Evolutionary conservation across 2,113 vertebrate genomes (phyloP).

Genomic region (Nannobrachium achirus): DNA sequence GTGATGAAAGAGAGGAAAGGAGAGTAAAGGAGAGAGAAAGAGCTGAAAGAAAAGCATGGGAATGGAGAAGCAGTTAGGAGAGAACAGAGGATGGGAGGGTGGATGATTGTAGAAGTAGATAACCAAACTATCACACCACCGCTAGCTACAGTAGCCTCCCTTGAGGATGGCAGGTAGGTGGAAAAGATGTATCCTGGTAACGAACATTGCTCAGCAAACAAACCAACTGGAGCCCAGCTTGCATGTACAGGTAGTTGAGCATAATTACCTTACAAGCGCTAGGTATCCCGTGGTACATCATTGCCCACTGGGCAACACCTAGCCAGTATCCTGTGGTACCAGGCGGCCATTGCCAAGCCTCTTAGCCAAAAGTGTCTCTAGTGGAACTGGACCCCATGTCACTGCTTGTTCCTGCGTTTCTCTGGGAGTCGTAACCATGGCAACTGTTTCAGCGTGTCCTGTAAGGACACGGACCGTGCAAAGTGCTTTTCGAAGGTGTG

Average conservation of each 20-base stretch:
- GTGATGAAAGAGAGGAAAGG: conserved; percentile 47
- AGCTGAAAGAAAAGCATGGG: background rate
- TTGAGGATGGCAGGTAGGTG: conserved; percentile 5
- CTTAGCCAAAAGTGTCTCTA: conserved; percentile 75
- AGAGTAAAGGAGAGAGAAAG: conserved; percentile 5
- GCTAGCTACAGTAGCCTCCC: conserved; percentile 13
- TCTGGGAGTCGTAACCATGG: conserved; percentile 75
- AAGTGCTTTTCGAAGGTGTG: background rate
- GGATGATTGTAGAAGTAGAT: background rate
- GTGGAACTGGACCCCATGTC: conserved; percentile 69
- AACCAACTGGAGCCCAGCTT: too few species aligned
- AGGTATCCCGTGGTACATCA: too few species aligned
- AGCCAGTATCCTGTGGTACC: too few species aligned
- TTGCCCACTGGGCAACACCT: too few species aligned
- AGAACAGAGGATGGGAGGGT: background rate
- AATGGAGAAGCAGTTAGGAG: background rate
- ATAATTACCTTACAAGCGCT: too few species aligned
- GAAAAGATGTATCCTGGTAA: too few species aligned
- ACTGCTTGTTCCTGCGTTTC: conserved; percentile 70
- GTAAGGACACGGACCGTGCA: background rate
- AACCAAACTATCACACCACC: background rate
- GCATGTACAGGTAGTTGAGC: too few species aligned
- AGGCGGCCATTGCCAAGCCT: conserved; percentile 19
- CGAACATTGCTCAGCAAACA: too few species aligned
- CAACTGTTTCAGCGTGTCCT: conserved; percentile 66